These are phyloP conservation scores for Pterostichus madidus DNA, from an alignment of 2,888 invertebrate genomes.

Conservation along the genomic window DNA sequence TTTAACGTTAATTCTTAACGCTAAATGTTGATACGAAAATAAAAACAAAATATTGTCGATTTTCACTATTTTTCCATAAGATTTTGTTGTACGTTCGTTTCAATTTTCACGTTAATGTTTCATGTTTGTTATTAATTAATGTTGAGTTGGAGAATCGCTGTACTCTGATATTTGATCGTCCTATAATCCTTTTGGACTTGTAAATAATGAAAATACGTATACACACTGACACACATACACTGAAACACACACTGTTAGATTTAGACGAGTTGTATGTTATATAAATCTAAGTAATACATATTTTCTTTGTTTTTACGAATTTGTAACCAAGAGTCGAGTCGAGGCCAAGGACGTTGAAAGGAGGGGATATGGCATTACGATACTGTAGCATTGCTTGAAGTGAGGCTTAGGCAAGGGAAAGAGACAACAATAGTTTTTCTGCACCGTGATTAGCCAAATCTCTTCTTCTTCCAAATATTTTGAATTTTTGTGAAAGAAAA, in stretches of 20 bases:
- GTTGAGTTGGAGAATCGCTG: conserved; percentile 48
- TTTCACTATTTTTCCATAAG: conserved; percentile 46
- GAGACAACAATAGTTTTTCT: no score
- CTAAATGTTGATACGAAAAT: conserved; percentile 34
- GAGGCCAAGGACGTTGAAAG: no score
- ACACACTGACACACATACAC: conserved; percentile 49
- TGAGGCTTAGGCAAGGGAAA: no score
- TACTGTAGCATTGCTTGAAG: no score
- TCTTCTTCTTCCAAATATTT: no score
- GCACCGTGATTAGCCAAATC: no score
- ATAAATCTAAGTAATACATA: conserved; percentile 53
- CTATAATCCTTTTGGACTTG: conserved; percentile 57
- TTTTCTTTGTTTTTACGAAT: conserved; percentile 61
- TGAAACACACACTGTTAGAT: conserved; percentile 54
- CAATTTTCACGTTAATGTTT: conserved; percentile 43
- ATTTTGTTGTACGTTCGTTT: conserved; percentile 27
- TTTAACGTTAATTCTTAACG: conserved; percentile 46
- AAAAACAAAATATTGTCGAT: not conserved
- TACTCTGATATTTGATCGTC: conserved; percentile 53
- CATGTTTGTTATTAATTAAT: conserved; percentile 36
- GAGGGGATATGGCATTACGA: no score
- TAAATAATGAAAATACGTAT: conserved; percentile 47
- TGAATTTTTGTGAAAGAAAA: no score
- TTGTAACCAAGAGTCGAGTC: conserved; percentile 22
- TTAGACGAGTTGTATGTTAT: conserved; percentile 59